Percentiles rank a stretch among this genome's conserved stretches.
phyloP scores from a whole-genome alignment of 1,140 invertebrate species.

The Mizuhopecten yessoensis region DNA sequence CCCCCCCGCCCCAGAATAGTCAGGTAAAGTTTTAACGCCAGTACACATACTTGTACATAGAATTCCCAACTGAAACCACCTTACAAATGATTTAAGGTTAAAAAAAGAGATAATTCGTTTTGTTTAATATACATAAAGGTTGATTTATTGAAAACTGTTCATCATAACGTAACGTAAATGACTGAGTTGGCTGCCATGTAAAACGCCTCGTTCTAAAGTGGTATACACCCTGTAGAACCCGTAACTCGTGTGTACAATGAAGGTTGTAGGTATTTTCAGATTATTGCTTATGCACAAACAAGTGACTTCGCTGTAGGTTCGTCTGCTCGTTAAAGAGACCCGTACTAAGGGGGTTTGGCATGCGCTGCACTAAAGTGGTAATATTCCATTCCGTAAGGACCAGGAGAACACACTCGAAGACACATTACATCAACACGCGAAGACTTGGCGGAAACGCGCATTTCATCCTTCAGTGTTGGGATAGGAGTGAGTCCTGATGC shows the following conservation, averaged over 20 bases:
- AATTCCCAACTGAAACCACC: not conserved
- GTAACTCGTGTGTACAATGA: not conserved
- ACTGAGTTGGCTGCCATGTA: not conserved
- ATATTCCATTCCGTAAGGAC: not conserved
- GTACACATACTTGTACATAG: not conserved
- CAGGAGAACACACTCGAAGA: not conserved
- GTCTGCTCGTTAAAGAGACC: conserved; percentile 23
- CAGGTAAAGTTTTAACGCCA: no score
- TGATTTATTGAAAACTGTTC: not conserved
- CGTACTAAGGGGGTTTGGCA: not conserved
- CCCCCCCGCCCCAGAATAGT: no score
- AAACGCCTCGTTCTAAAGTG: not conserved
- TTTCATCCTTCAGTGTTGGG: not conserved
- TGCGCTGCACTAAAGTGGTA: not conserved
- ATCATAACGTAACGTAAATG: not conserved
- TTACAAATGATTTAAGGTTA: not conserved
- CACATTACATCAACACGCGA: not conserved
- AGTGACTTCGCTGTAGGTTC: conserved; percentile 6
- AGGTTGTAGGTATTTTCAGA: not conserved
- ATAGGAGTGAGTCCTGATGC: not conserved
- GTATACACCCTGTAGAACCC: not conserved
- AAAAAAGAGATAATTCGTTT: not conserved
- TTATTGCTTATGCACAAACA: not conserved
- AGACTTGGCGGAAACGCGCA: not conserved
- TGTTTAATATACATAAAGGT: not conserved